Evolutionary conservation across 1,140 invertebrate species (phyloP).

Genomic region (Cecropterus lyciades): DNA sequence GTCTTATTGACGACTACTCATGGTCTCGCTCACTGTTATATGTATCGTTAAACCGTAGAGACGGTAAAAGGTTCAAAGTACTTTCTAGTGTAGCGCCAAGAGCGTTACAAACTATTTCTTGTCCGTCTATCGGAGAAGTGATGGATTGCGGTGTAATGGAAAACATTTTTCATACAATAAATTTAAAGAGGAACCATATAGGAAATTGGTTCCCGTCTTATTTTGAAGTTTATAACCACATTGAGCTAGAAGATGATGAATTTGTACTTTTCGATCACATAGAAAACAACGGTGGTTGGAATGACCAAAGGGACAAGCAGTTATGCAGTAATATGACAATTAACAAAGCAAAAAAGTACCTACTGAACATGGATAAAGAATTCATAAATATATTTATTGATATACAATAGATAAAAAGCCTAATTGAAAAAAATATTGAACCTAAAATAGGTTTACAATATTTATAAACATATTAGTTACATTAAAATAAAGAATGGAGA

Average conservation of each 20-base stretch:
- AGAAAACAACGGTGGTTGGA: conserved; percentile 54
- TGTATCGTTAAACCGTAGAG: conserved; percentile 50
- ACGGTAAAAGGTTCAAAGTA: conserved; percentile 51
- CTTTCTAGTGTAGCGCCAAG: conserved; percentile 49
- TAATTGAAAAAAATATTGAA: too few species aligned
- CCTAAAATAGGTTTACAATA: too few species aligned
- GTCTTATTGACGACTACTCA: conserved; percentile 53
- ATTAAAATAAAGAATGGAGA: too few species aligned
- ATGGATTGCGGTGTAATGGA: conserved; percentile 37
- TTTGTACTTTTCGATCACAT: conserved; percentile 46
- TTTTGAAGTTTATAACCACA: conserved; percentile 46
- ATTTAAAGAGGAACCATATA: conserved; percentile 37
- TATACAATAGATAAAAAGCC: background rate
- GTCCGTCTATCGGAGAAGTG: conserved; percentile 14
- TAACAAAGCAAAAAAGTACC: conserved; percentile 80
- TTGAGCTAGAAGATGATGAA: conserved; percentile 51
- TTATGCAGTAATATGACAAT: conserved; percentile 75
- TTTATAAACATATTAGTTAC: too few species aligned
- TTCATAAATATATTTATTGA: conserved; percentile 23
- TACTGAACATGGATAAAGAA: conserved; percentile 44
- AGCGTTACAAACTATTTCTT: conserved; percentile 42
- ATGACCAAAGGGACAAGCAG: conserved; percentile 68
- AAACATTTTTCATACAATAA: conserved; percentile 41
- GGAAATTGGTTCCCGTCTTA: conserved; percentile 45
- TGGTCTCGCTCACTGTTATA: conserved; percentile 58